These are phyloP conservation scores for Agapostemon virescens DNA, from an alignment of 2,888 invertebrate genomes.

Conservation along the genomic window DNA sequence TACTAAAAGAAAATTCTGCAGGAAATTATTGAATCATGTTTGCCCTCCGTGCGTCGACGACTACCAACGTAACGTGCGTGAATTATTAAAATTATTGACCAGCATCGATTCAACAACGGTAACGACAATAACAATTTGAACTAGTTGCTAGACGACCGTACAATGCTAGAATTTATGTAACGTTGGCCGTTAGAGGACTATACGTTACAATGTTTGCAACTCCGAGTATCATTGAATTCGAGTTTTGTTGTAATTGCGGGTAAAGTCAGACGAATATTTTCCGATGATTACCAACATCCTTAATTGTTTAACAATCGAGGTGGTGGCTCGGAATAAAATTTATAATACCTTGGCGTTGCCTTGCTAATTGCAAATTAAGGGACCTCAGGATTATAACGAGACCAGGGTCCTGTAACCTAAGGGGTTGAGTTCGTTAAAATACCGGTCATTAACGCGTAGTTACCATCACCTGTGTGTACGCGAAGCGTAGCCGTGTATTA, in stretches of 20 bases:
- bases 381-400: background rate
- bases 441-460: background rate
- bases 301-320: background rate
- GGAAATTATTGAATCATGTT: too few species aligned
- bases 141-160: too few species aligned
- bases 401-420: background rate
- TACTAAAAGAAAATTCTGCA: too few species aligned
- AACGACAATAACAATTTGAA: too few species aligned
- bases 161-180: background rate
- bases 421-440: conserved; percentile 6
- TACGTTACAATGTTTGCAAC: background rate
- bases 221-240: background rate
- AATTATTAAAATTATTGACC: background rate
- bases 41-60: too few species aligned
- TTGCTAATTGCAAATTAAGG: background rate
- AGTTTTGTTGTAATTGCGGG: background rate
- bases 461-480: background rate
- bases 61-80: too few species aligned
- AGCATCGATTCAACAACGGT: too few species aligned
- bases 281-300: background rate
- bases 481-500: background rate
- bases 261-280: background rate
- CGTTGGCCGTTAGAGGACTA: background rate
- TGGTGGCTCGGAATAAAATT: background rate
- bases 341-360: background rate